Evolutionary conservation across 1,140 invertebrate genomes (phyloP), one percentile per base, ranked within the genome.

Genomic region (Bombus soroeensis): DNA sequence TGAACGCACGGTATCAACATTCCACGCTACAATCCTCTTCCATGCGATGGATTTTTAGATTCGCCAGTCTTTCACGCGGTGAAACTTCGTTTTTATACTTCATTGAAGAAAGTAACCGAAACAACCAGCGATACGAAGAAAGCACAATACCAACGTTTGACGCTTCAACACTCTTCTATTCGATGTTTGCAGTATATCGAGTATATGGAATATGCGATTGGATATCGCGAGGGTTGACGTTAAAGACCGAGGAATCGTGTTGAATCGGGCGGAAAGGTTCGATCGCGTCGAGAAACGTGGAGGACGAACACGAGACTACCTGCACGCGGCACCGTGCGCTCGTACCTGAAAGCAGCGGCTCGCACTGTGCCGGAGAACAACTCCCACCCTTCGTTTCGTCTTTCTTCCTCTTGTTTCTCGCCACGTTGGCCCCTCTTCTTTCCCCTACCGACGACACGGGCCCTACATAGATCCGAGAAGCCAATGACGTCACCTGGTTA

Each of bases 281-380:
- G 80, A 68, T 47, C 62, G 86, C 79, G 72, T 53, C 53, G 71
- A 59, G 68, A 62, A 88, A 90, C 74, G 70, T 80, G 71, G 57
- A 84, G 81, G 82, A 90, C 71, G 87, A 86, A 59, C 89, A 83
- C 84, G 53, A 76, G 85, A 91, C 91, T 94, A 94, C 92, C 93
- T 91, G 93, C 90, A 92, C 91, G 90, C 90, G 90, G 93, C 91
- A 89, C 89, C 92, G 91, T 91, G 90, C 90, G 89, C 91, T 92
- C 93, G 92, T 94, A 94, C 93, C 93, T 94, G 92, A 91, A 91
- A 92, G 88, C 91, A 92, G 89, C 91, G 89, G 91, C 93, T 93
- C 89, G 91, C 87, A 84, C 91, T 90, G 91, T 91, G 89, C 92
- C 91, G 92, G 90, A 90, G 89, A 94, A 92, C 91, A 89, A 89